phyloP scores from a whole-genome alignment of 2,888 invertebrate genomes.

The Caenorhabditis angaria region DNA sequence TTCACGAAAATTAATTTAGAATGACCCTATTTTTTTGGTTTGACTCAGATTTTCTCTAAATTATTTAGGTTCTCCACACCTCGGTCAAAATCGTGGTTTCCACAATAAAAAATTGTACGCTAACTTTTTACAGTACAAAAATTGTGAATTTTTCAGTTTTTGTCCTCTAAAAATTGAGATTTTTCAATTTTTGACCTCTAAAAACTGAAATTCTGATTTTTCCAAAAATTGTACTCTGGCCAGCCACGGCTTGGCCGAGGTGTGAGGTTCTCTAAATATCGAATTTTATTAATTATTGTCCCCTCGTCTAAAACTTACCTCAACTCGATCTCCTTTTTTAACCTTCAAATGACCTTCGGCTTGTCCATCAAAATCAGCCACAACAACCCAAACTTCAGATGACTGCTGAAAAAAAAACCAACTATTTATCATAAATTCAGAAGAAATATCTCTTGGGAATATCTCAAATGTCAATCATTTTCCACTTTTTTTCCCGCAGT shows the following conservation, averaged over 20 bases:
- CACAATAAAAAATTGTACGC: not conserved
- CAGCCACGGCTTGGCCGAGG: not conserved
- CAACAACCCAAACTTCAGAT: conserved; percentile 51
- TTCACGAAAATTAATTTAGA: too few relatives aligned
- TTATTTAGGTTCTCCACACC: not conserved
- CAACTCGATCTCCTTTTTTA: conserved; percentile 50
- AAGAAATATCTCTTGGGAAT: not conserved
- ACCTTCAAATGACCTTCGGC: conserved; percentile 51
- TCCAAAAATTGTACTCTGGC: not conserved
- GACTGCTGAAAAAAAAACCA: conserved; percentile 46
- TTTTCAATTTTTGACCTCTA: too few relatives aligned
- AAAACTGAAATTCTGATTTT: too few relatives aligned
- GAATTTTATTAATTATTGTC: too few relatives aligned
- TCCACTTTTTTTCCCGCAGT: not conserved
- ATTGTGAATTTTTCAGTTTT: too few relatives aligned
- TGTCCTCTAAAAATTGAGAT: too few relatives aligned
- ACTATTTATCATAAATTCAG: not conserved
- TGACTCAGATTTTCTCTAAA: not conserved
- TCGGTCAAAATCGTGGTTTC: not conserved
- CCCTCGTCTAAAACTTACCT: conserved; percentile 28
- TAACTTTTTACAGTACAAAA: too few relatives aligned
- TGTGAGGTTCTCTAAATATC: too few relatives aligned
- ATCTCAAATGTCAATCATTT: conserved; percentile 7
- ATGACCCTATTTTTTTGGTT: not conserved
- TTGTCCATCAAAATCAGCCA: conserved; percentile 47